These are phyloP conservation scores for Mugil cephalus DNA, from an alignment of 2,113 vertebrate genomes.

Conservation along the genomic window DNA sequence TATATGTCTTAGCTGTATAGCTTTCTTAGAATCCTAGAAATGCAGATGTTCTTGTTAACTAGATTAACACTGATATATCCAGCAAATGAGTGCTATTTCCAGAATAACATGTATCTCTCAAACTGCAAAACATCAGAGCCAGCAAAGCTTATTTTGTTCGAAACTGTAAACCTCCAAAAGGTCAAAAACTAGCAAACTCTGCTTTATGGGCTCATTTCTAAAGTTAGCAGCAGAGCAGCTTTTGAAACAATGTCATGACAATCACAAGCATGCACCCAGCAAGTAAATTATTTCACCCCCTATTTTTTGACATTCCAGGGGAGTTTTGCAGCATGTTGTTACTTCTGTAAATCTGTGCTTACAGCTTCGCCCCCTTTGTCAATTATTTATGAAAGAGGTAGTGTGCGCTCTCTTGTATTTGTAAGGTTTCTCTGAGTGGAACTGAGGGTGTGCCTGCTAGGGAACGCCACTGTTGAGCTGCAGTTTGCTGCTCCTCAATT, in stretches of 20 bases:
- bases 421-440: conserved; percentile 50
- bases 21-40: neutral
- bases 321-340: conserved; percentile 57
- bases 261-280: conserved; percentile 13
- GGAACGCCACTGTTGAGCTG: conserved; percentile 50
- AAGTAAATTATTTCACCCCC: conserved; percentile 47
- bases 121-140: too few relatives aligned
- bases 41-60: neutral
- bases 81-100: neutral
- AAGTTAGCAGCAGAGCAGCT: conserved; percentile 3
- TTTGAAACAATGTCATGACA: conserved; percentile 30
- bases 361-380: conserved; percentile 63
- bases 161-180: conserved; percentile 1
- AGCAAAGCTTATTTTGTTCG: neutral
- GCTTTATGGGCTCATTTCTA: conserved; percentile 3
- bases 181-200: conserved; percentile 8
- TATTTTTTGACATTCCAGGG: conserved; percentile 59
- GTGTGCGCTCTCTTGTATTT: conserved; percentile 51
- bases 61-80: neutral
- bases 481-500: conserved; percentile 46
- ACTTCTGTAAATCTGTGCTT: conserved; percentile 69
- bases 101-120: too few relatives aligned
- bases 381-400: conserved; percentile 76
- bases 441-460: conserved; percentile 43
- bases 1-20: neutral